phyloP scores from a whole-genome alignment of 2,888 invertebrate genomes.

The Pyrocoelia pectoralis region DNA sequence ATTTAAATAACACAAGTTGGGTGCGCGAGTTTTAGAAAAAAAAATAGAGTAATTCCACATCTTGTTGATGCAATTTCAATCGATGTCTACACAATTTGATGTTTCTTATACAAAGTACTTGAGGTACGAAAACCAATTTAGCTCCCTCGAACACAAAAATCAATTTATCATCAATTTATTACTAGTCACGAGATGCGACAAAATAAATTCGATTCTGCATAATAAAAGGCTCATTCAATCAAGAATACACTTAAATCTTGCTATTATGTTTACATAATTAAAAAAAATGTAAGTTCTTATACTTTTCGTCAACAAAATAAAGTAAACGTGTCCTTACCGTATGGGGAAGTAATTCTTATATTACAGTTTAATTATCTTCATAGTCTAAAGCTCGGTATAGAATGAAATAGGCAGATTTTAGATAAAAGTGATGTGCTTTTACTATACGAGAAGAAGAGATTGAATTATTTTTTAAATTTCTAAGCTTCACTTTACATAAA shows the following conservation, averaged over 20 bases:
- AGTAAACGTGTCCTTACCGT: slow-evolving; percentile 13
- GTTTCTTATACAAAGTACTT: slow-evolving; percentile 36
- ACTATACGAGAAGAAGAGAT: slow-evolving; percentile 18
- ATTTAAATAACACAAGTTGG: too few species aligned
- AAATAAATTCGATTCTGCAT: slow-evolving; percentile 34
- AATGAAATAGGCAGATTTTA: slow-evolving; percentile 23
- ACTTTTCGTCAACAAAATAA: slow-evolving; percentile 15
- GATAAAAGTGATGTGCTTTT: slow-evolving; percentile 21
- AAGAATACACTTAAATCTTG: slow-evolving; percentile 33
- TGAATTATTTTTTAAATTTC: slow-evolving; percentile 29
- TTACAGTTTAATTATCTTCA: slow-evolving; percentile 21
- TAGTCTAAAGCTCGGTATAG: slow-evolving; percentile 12
- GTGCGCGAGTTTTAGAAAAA: too few species aligned
- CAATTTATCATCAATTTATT: slow-evolving; percentile 40
- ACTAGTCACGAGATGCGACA: slow-evolving; percentile 37
- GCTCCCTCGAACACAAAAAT: slow-evolving; percentile 36
- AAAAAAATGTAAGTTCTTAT: slow-evolving; percentile 22
- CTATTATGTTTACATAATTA: slow-evolving; percentile 35
- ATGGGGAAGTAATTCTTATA: slow-evolving; percentile 12
- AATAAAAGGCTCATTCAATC: slow-evolving; percentile 33
- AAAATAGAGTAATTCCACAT: not conserved
- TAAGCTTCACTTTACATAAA: slow-evolving; percentile 33
- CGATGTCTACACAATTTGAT: slow-evolving; percentile 28
- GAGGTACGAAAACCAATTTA: slow-evolving; percentile 39
- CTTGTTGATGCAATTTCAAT: slow-evolving; percentile 21